A percentile compares a stretch with the other conserved stretches of the same genome.
Evolutionary conservation across 30 jellyfish, hydroid and myxozoan genomes (phyloP).

Genomic region (Aurelia aurita complex sp. Pacific): DNA sequence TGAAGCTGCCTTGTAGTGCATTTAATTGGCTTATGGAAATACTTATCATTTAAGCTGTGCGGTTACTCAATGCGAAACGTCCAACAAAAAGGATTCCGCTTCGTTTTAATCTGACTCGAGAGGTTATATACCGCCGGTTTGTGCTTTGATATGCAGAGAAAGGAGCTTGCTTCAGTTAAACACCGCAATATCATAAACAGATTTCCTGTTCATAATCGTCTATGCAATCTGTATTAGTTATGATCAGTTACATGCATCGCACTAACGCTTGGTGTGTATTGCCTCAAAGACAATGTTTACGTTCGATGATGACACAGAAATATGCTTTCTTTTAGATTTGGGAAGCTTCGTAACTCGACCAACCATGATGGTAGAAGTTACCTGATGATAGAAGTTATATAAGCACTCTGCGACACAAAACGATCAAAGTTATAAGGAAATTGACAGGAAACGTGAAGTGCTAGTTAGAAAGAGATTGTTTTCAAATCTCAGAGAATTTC

Average conservation of each 20-base stretch:
- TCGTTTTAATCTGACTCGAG: slow-evolving; percentile 35
- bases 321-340: too few species aligned
- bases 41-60: slow-evolving; percentile 19
- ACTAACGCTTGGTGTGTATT: too few species aligned
- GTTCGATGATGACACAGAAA: too few species aligned
- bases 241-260: not conserved
- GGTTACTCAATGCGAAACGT: slow-evolving; percentile 35
- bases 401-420: too few species aligned
- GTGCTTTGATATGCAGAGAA: slow-evolving; percentile 6
- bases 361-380: too few species aligned
- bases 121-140: slow-evolving; percentile 34
- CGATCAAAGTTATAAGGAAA: too few species aligned
- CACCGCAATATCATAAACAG: slow-evolving; percentile 62
- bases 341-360: too few species aligned
- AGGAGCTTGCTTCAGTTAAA: slow-evolving; percentile 15
- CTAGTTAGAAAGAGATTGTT: too few species aligned
- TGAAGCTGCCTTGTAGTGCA: slow-evolving; percentile 31
- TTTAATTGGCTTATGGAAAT: slow-evolving; percentile 46
- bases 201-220: slow-evolving; percentile 54
- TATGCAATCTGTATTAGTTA: slow-evolving; percentile 4
- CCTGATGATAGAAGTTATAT: too few species aligned
- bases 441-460: too few species aligned
- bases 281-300: too few species aligned
- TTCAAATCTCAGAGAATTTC: too few species aligned
- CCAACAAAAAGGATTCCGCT: slow-evolving; percentile 25